Evolutionary conservation across 2,888 invertebrate species (phyloP).

Genomic region (Phania funesta): DNA sequence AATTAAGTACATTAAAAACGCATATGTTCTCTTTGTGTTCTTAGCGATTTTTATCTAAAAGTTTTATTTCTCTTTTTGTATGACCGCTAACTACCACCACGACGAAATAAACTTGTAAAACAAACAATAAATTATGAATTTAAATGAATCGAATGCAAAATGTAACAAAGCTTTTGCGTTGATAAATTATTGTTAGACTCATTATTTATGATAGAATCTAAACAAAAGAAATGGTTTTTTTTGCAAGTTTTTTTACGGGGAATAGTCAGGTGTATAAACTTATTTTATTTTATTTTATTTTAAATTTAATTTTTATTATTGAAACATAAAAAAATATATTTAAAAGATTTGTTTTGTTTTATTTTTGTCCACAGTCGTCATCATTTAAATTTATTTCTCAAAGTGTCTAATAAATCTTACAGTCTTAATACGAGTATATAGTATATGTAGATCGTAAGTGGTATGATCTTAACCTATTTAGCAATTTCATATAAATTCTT

Average conservation of each 20-base stretch:
- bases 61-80: not conserved
- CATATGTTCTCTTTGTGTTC: not conserved
- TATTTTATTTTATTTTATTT: not conserved
- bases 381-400: not conserved
- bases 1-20: conserved; percentile 1
- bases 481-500: not conserved
- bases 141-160: not conserved
- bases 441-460: not conserved
- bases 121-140: conserved; percentile 23
- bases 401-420: not conserved
- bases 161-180: conserved; percentile 2
- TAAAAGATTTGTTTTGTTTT: conserved; percentile 15
- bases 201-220: conserved; percentile 5
- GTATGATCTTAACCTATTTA: conserved; percentile 25
- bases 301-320: not conserved
- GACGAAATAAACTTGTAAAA: conserved; percentile 19
- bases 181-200: conserved; percentile 11
- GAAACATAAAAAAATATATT: not conserved
- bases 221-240: not conserved
- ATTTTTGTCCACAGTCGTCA: conserved; percentile 23
- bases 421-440: not conserved
- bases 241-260: not conserved
- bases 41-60: not conserved
- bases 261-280: not conserved
- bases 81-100: not conserved